These are phyloP conservation scores for Anguilla rostrata DNA, from an alignment of 2,113 vertebrate genomes.

Conservation along the genomic window DNA sequence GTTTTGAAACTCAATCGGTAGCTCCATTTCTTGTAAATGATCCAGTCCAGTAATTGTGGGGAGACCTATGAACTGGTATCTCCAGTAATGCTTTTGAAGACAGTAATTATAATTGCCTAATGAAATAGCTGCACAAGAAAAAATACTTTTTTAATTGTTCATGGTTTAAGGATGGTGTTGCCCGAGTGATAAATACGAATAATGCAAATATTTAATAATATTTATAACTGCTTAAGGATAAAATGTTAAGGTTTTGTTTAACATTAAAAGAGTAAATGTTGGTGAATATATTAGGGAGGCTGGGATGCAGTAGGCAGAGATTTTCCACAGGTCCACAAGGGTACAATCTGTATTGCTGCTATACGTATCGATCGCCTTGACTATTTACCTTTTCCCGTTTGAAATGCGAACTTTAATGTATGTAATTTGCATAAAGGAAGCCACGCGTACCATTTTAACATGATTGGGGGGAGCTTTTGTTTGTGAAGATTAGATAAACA, in stretches of 20 bases:
- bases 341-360: neutral
- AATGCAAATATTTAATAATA: neutral
- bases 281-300: neutral
- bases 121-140: neutral
- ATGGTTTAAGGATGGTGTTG: neutral
- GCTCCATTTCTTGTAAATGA: neutral
- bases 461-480: slow-evolving; percentile 7
- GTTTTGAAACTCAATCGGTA: neutral
- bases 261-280: neutral
- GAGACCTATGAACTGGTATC: neutral
- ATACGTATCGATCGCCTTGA: neutral
- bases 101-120: neutral
- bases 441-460: neutral
- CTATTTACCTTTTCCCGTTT: neutral
- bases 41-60: neutral
- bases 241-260: neutral
- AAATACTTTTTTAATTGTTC: neutral
- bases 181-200: neutral
- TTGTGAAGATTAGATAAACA: slow-evolving; percentile 8
- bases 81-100: neutral
- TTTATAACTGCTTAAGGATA: neutral
- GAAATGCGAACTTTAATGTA: neutral
- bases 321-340: too few relatives aligned
- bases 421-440: neutral
- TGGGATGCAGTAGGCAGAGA: neutral